These are phyloP conservation scores for Jaculus jaculus DNA, from an alignment of 2,113 vertebrate genomes.

Conservation along the genomic window DNA sequence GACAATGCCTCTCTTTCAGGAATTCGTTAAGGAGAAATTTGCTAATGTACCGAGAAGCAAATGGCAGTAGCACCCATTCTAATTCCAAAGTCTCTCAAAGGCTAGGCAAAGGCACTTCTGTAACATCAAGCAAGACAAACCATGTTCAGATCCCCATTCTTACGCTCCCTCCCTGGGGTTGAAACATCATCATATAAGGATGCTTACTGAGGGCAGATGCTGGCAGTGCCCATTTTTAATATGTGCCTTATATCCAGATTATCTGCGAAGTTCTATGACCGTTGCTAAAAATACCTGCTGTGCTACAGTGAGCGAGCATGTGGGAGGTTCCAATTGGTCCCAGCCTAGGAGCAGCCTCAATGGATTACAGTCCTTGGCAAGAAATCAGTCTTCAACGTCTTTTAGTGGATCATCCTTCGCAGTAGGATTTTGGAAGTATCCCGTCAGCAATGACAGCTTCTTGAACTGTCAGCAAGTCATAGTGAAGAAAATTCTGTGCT, in stretches of 20 bases:
- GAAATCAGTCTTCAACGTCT: conserved; percentile 65
- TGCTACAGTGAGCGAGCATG: neutral
- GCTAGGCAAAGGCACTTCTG: neutral
- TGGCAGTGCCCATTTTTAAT: conserved; percentile 1
- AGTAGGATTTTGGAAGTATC: conserved; percentile 68
- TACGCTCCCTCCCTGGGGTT: neutral
- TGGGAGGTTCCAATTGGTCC: conserved; percentile 6
- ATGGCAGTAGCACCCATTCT: neutral
- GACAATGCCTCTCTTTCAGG: neutral
- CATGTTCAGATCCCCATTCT: neutral
- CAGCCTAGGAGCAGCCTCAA: neutral
- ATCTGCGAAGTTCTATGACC: neutral
- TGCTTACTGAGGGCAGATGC: neutral
- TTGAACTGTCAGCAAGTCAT: conserved; percentile 19
- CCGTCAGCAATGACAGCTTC: conserved; percentile 49
- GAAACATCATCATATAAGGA: neutral
- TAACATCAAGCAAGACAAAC: neutral
- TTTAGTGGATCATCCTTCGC: conserved; percentile 62
- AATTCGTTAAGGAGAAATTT: conserved; percentile 8
- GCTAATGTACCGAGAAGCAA: neutral
- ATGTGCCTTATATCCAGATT: conserved; percentile 5
- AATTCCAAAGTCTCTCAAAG: neutral
- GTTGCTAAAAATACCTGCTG: neutral
- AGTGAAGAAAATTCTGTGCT: neutral
- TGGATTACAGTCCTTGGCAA: conserved; percentile 61